phyloP scores from a whole-genome alignment of 2,113 vertebrate species.

The Xenopus borealis region DNA sequence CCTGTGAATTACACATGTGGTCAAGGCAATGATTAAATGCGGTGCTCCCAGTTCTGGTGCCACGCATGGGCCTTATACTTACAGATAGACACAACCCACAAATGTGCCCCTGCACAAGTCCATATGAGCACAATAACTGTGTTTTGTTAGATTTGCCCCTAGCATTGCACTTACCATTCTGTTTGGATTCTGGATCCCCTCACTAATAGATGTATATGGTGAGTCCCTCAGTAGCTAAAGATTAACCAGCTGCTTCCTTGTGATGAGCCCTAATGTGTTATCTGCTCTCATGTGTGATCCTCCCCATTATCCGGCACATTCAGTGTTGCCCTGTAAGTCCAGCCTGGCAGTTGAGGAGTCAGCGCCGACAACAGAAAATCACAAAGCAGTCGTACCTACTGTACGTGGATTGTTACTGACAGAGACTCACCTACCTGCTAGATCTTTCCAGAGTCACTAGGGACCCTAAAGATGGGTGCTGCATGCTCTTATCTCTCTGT shows the following conservation, averaged over 20 bases:
- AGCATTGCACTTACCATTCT: neutral
- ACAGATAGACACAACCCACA: no score
- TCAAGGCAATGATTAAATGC: no score
- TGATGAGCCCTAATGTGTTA: constrained; percentile 13
- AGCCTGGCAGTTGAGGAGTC: neutral
- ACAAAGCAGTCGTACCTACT: neutral
- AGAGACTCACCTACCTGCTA: neutral
- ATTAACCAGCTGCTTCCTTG: constrained; percentile 52
- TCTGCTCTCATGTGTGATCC: constrained; percentile 20
- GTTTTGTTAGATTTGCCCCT: no score
- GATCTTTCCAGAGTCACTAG: neutral
- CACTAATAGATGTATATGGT: constrained; percentile 6
- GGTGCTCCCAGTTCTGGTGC: no score
- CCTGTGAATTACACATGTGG: no score
- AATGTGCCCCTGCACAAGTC: no score
- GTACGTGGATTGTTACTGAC: neutral
- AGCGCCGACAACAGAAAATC: neutral
- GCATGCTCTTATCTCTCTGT: neutral
- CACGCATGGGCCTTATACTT: no score
- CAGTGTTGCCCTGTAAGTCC: constrained; percentile 10
- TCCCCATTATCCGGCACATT: constrained; percentile 21
- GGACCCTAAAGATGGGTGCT: neutral
- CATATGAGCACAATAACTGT: no score
- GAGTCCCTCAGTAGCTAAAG: constrained; percentile 49
- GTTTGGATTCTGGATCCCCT: neutral